These are phyloP conservation scores for Pituophis catenifer DNA, from an alignment of 2,113 vertebrate species.

Conservation along the genomic window DNA sequence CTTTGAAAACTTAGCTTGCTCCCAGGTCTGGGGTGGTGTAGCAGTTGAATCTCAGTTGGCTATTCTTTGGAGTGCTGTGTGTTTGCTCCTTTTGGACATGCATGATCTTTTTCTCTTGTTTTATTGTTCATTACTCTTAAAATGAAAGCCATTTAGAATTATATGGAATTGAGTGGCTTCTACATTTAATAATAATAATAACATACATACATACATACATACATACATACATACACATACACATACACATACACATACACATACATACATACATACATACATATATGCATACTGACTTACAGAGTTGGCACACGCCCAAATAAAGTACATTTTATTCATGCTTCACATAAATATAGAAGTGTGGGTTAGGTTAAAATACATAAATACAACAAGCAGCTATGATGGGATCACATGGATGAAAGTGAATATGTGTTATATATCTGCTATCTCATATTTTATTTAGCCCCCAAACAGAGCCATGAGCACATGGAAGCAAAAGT, in stretches of 20 bases:
- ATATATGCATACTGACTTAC: background rate
- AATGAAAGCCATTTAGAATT: background rate
- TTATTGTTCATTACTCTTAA: background rate
- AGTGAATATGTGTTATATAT: background rate
- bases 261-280: background rate
- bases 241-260: background rate
- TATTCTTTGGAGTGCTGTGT: background rate
- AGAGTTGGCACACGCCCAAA: background rate
- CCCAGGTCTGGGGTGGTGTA: background rate
- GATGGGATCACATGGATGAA: background rate
- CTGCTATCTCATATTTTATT: background rate
- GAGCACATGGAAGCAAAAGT: background rate
- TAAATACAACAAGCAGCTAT: background rate
- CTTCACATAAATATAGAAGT: background rate
- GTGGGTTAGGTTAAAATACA: background rate
- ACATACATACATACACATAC: background rate
- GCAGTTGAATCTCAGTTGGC: background rate
- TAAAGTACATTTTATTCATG: background rate
- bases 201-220: background rate
- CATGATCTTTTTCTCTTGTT: background rate
- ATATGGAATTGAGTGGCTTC: background rate
- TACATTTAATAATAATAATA: background rate
- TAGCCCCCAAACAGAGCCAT: background rate
- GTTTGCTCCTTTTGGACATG: background rate
- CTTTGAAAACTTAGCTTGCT: background rate